These are phyloP conservation scores for Acrobasis consociella DNA, from an alignment of 2,888 invertebrate genomes.

Conservation along the genomic window DNA sequence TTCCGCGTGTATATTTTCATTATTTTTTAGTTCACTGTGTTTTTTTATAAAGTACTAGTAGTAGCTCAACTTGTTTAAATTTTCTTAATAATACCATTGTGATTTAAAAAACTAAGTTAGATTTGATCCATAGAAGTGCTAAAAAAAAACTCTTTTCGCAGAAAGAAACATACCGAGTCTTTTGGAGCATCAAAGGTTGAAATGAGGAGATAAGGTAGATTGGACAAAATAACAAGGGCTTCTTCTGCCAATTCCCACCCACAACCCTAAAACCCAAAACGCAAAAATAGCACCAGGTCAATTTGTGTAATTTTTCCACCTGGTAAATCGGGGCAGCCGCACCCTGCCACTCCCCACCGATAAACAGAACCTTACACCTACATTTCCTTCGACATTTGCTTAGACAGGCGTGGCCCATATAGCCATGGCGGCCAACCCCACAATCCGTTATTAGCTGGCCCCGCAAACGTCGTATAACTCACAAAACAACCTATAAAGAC, in stretches of 20 bases:
- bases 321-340: conserved; percentile 64
- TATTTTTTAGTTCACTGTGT: too few species aligned
- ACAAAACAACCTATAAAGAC: conserved; percentile 70
- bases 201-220: too few species aligned
- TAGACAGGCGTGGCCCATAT: conserved; percentile 66
- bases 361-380: conserved; percentile 56
- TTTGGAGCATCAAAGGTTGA: too few species aligned
- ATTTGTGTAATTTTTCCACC: conserved; percentile 53
- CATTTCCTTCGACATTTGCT: conserved; percentile 69
- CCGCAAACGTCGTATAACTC: conserved; percentile 50
- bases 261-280: conserved; percentile 43
- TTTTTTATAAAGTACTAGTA: too few species aligned
- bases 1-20: too few species aligned
- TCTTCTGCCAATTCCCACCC: conserved; percentile 15
- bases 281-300: conserved; percentile 51
- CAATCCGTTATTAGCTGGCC: conserved; percentile 62
- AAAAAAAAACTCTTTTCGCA: too few species aligned
- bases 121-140: too few species aligned
- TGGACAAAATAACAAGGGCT: neutral
- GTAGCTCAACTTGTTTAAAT: too few species aligned
- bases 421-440: conserved; percentile 59
- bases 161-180: too few species aligned
- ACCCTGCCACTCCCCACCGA: conserved; percentile 55
- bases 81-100: too few species aligned
- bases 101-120: too few species aligned